These are phyloP conservation scores for Drosophila teissieri DNA, from an alignment of 1,140 invertebrate genomes.

Conservation along the genomic window DNA sequence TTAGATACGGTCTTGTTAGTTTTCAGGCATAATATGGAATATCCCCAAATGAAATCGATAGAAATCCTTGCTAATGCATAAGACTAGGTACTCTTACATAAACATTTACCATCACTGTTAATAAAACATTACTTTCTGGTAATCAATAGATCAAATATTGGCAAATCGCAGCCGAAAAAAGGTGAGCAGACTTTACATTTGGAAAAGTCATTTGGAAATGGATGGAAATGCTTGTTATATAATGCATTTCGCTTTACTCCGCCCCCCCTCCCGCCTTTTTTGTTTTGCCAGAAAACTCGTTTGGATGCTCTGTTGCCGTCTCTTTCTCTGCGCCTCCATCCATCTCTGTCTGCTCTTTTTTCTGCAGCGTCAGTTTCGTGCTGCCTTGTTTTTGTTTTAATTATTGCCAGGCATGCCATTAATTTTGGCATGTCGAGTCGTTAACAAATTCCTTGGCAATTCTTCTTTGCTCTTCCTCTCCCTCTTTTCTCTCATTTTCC, in stretches of 20 bases:
- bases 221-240: constrained; percentile 38
- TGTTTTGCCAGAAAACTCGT: constrained; percentile 39
- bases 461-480: constrained; percentile 25
- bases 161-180: constrained; percentile 50
- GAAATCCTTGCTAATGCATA: background rate
- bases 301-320: constrained; percentile 37
- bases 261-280: constrained; percentile 32
- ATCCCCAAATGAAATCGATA: background rate
- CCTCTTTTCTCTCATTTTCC: constrained; percentile 19
- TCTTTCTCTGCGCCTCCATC: constrained; percentile 24
- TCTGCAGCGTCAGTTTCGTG: constrained; percentile 53
- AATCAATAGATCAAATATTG: constrained; percentile 78
- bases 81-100: background rate
- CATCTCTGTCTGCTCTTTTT: constrained; percentile 14
- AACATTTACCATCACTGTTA: constrained; percentile 25
- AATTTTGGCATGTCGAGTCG: constrained; percentile 84
- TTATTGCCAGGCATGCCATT: constrained; percentile 83
- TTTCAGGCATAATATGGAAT: too few species aligned
- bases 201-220: constrained; percentile 31
- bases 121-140: constrained; percentile 60
- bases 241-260: constrained; percentile 33
- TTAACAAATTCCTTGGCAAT: constrained; percentile 82
- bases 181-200: constrained; percentile 32
- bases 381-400: constrained; percentile 76
- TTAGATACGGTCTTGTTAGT: background rate